These are phyloP conservation scores for Cliona cf. orientalis DNA, from an alignment of 37 sponge, comb jelly and placozoan species.

Conservation along the genomic window DNA sequence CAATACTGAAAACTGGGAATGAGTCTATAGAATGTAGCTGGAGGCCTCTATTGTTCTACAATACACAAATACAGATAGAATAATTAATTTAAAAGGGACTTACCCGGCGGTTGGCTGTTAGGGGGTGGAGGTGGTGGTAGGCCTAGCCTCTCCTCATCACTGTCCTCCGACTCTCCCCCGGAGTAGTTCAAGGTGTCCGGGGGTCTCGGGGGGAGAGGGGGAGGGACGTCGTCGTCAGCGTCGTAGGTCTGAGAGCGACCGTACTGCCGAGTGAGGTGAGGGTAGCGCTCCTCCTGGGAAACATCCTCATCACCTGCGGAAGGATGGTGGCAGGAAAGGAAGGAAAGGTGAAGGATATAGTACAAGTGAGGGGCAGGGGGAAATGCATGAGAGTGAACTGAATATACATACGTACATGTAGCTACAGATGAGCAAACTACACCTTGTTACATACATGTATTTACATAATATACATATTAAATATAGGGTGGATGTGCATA, in stretches of 20 bases:
- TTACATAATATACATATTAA: no score
- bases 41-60: no score
- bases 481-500: no score
- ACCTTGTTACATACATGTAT: no score
- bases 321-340: not conserved
- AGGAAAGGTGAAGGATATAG: not conserved
- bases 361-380: no score
- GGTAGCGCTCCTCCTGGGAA: constrained; percentile 30
- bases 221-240: constrained; percentile 40
- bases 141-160: not conserved
- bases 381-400: no score
- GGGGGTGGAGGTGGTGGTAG: constrained; percentile 37
- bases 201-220: constrained; percentile 77
- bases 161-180: not conserved
- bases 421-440: no score
- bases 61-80: no score
- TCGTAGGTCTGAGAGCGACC: not conserved
- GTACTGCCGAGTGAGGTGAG: constrained; percentile 37
- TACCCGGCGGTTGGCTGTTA: constrained; percentile 15
- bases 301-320: constrained; percentile 32
- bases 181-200: constrained; percentile 29
- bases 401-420: no score
- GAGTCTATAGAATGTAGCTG: no score
- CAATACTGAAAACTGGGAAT: no score
- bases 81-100: no score